Evolutionary conservation across 2,888 invertebrate species (phyloP), one percentile per base, ranked within the genome.

Genomic region (Campaea margaritaria): DNA sequence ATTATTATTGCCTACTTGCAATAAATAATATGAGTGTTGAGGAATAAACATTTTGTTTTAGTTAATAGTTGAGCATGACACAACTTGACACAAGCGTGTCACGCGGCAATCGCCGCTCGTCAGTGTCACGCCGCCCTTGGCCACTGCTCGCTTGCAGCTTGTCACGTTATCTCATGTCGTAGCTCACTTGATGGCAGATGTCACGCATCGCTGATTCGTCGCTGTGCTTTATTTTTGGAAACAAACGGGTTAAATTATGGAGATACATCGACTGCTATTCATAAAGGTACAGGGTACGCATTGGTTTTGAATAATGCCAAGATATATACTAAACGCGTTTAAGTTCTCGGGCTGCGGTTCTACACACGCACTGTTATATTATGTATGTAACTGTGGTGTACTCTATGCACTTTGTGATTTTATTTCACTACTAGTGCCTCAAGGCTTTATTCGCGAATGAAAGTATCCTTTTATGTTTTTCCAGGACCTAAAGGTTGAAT

Each of bases 1-100:
- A n/a, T n/a, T n/a, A n/a, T n/a, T n/a, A n/a, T n/a, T n/a, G n/a
- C n/a, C n/a, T n/a, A n/a, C n/a, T n/a, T n/a, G n/a, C n/a, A n/a
- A n/a, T n/a, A n/a, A n/a, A n/a, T n/a, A n/a, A n/a, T n/a, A n/a
- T n/a, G n/a, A n/a, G n/a, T n/a, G n/a, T n/a, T n/a, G n/a, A n/a
- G n/a, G n/a, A 21, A 21, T 21, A 21, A 21, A 21, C 5, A 21
- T 21, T 5, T 21, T 21, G 2, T 5, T 21, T 5, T 5, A 21
- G 21, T 21, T n/a, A n/a, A n/a, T n/a, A n/a, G n/a, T n/a, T n/a
- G n/a, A n/a, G n/a, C n/a, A n/a, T n/a, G n/a, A n/a, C n/a, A n/a
- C n/a, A n/a, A n/a, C n/a, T 12, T n/a, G 36, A 36, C 36, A 36
- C 36, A 82, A 78, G 81, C 82, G 79, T 83, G 82, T 75, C 76